These are phyloP conservation scores for Urechis unicinctus DNA, from an alignment of 2,888 invertebrate species.

Conservation along the genomic window DNA sequence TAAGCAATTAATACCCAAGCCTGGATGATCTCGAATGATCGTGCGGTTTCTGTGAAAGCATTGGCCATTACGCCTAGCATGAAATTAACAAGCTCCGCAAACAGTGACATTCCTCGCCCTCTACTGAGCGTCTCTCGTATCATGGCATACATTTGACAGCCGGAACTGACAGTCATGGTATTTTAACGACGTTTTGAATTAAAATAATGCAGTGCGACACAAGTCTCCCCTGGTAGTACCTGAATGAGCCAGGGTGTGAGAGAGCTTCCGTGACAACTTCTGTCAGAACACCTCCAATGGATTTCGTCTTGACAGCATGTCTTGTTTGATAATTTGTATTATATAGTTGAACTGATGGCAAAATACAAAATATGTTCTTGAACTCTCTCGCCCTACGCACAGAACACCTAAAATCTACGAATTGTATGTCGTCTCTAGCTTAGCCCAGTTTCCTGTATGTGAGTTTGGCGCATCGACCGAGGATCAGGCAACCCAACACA, in stretches of 20 bases:
- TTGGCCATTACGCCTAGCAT: too few species aligned
- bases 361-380: too few species aligned
- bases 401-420: constrained; percentile 15
- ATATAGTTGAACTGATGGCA: too few species aligned
- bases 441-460: constrained; percentile 16
- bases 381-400: constrained; percentile 11
- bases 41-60: too few species aligned
- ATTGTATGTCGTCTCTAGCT: constrained; percentile 12
- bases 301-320: not conserved
- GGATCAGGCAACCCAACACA: constrained; percentile 17
- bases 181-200: not conserved
- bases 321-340: too few species aligned
- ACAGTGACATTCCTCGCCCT: not conserved
- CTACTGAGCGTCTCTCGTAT: not conserved
- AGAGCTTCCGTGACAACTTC: not conserved
- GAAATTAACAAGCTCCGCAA: too few species aligned
- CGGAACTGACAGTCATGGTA: not conserved
- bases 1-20: too few species aligned
- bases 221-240: not conserved
- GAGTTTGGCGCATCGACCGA: constrained; percentile 12
- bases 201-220: not conserved
- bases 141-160: not conserved
- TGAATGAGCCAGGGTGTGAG: not conserved
- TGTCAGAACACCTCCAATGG: not conserved
- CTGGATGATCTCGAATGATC: too few species aligned